Conservation (phyloP, 2,797 vertebrate genomes). For the Mallotus villosus region DNA sequence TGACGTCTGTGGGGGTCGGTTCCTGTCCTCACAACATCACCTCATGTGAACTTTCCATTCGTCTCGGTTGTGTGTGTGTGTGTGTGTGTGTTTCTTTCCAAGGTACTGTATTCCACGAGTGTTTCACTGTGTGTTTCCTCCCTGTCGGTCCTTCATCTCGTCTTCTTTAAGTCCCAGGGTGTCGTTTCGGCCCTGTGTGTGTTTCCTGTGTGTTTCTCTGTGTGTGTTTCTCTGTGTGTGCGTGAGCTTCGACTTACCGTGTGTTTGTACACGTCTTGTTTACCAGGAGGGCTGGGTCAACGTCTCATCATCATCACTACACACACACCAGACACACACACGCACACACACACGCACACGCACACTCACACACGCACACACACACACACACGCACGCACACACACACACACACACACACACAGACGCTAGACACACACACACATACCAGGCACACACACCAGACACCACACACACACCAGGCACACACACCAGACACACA, state of each 20-base stretch:
- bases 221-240: slow-evolving; percentile 22
- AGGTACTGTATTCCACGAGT: not conserved
- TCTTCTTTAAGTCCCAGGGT: slow-evolving; percentile 5
- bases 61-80: slow-evolving; percentile 18
- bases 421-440: no score
- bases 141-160: slow-evolving; percentile 7
- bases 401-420: no score
- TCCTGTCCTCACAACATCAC: not conserved
- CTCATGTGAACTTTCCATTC: not conserved
- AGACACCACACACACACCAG: no score
- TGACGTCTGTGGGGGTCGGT: not conserved
- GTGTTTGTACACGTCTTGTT: slow-evolving; percentile 31
- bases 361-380: no score
- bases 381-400: no score
- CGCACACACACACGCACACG: no score
- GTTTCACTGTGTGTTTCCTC: not conserved
- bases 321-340: not conserved
- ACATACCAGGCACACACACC: no score
- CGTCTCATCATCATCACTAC: not conserved
- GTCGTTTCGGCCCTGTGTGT: slow-evolving; percentile 20
- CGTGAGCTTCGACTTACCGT: slow-evolving; percentile 31
- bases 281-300: slow-evolving; percentile 23
- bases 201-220: slow-evolving; percentile 13
- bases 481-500: no score
- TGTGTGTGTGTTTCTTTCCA: not conserved